Base-by-base conservation (phyloP, 2,888 invertebrate species). In the Dryobota labecula region DNA sequence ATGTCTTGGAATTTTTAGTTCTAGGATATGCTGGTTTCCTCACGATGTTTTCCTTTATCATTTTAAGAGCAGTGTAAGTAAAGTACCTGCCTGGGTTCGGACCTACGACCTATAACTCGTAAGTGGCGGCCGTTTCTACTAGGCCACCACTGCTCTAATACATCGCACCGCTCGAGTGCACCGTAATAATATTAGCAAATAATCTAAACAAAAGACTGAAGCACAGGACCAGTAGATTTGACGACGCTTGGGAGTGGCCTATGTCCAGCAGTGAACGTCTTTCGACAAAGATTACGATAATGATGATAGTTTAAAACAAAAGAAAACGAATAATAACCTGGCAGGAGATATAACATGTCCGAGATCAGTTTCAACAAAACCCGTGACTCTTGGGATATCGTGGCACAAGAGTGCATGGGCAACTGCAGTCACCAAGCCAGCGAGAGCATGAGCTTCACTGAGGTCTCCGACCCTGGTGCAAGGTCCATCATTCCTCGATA, bases 391-490 rank as follows among this genome's bases (percentile, higher is more conserved):
- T 0, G 95, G 94, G 13, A 92, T 75, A 73, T 95, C 94, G 13
- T 92, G 87, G 80, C 95, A 95, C 9, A 94, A 78, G 9, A 94
- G 80, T 0, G 92, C 95, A 74, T 93, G 91, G 0, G 95, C 92
- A 18, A 95, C 93, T 71, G 92, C 92, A 2, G 88, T 90, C n/a
- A 95, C 95, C 18, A 95, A 87, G 6, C 92, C 91, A 2, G 94
- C 92, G 20, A 95, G 53, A 0, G 96, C 96, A 51, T 95, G 95
- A 2, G 96, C 95, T 76, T 96, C 95, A 69, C 96, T 95, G 24
- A 95, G 87, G 18, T 94, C 94, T 0, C 92, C 94, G 2, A 91
- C 89, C 71, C 86, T 90, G 18, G 85, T 68, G 76, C 92, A 94
- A 20, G 70, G 63, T 7, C 91, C 91, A 7, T 93, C 93, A 24